Conservation (phyloP, 2,113 vertebrate genomes). For the Misgurnus anguillicaudatus region DNA sequence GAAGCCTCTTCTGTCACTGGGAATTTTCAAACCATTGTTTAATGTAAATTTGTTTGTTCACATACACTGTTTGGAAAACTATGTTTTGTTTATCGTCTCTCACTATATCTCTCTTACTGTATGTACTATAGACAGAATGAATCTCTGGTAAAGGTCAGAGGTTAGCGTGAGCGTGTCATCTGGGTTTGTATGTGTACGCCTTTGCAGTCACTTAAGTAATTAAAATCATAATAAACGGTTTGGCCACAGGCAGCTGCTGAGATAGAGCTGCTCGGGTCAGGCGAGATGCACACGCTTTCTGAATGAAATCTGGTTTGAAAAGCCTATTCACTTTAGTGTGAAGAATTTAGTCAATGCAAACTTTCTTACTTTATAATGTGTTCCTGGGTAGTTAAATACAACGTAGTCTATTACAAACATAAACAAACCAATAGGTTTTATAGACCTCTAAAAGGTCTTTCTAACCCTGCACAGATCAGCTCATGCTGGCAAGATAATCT, state of each 20-base stretch:
- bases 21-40: too few species aligned
- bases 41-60: too few species aligned
- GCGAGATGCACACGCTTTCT: neutral
- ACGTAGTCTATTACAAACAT: slow-evolving; percentile 43
- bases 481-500: slow-evolving; percentile 34
- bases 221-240: slow-evolving; percentile 54
- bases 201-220: slow-evolving; percentile 51
- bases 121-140: neutral
- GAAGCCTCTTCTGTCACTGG: too few species aligned
- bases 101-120: neutral
- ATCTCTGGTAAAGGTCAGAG: slow-evolving; percentile 31
- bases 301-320: slow-evolving; percentile 19
- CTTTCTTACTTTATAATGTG: slow-evolving; percentile 43
- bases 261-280: slow-evolving; percentile 13
- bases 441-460: slow-evolving; percentile 34
- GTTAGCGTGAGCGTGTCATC: slow-evolving; percentile 46
- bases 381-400: slow-evolving; percentile 43
- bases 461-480: slow-evolving; percentile 30
- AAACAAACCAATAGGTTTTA: slow-evolving; percentile 48
- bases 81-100: neutral
- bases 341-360: slow-evolving; percentile 36
- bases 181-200: slow-evolving; percentile 51
- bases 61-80: too few species aligned
- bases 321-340: slow-evolving; percentile 15
- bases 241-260: slow-evolving; percentile 32